Conservation (phyloP, 2,797 vertebrate genomes). For the Phrynocephalus forsythii region DNA sequence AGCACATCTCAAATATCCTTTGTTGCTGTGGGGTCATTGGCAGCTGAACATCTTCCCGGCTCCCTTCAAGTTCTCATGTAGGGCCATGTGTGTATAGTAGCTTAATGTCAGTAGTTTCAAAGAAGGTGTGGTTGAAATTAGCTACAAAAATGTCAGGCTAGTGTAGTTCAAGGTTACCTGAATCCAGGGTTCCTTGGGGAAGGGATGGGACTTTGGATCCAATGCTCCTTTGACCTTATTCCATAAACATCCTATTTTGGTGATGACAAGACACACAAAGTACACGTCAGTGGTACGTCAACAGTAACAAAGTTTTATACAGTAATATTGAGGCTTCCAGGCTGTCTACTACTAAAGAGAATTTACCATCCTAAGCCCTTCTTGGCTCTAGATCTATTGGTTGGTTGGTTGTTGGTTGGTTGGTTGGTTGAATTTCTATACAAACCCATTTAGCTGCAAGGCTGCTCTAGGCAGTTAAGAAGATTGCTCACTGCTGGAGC, state of each 20-base stretch:
- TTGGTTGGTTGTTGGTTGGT: no score
- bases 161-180: background rate
- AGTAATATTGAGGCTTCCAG: background rate
- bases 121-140: background rate
- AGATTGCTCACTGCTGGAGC: background rate
- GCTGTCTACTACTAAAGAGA: background rate
- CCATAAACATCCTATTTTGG: background rate
- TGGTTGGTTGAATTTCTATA: no score
- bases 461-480: background rate
- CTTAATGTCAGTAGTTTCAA: background rate
- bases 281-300: background rate
- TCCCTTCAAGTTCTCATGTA: background rate
- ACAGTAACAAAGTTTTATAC: background rate
- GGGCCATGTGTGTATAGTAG: background rate
- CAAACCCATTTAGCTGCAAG: no score
- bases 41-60: background rate
- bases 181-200: background rate
- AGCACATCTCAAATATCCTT: constrained; percentile 27
- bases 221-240: background rate
- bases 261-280: background rate
- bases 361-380: background rate
- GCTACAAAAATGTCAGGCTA: background rate
- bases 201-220: background rate
- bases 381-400: background rate
- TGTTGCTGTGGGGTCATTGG: background rate